Base-by-base conservation (phyloP, 2,888 invertebrate genomes). In the Drosophila aldrichi region DNA sequence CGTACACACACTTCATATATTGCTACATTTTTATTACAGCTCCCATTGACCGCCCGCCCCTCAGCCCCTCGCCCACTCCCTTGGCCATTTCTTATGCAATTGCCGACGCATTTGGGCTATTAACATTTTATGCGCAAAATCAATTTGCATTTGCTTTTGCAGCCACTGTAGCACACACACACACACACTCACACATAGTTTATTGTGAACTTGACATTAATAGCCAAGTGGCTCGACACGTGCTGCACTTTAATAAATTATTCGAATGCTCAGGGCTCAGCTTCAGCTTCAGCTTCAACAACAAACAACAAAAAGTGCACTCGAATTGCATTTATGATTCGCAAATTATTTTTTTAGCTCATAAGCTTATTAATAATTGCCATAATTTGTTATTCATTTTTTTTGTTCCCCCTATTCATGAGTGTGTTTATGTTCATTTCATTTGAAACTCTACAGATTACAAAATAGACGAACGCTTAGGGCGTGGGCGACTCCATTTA, bases 171-270 rank as follows among this genome's bases (percentile, higher is more conserved):
- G 18, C 41, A 38, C 9, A 38, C 16, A 40, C 41, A 9, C 38
- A 16, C 34, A 16, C 51, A 25, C 43, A 22, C 41, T 16, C 51
- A 18, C 43, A 36, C 41, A 25, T 9, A 34, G 34, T 34, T 49
- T 8, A 36, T 36, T 52, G 58, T 76, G 88, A 85, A 85, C 84
- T 85, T 85, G 84, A 88, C 84, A 88, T 75, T 79, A 88, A 85
- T 85, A 82, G 74, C 69, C 85, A 84, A 74, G 70, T 63, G 67
- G 59, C 55, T 59, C 58, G 58, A 66, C 86, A 79, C 84, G 81
- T 81, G 76, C 75, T 70, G 70, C 68, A 70, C 71, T 84, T 70
- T 63, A 79, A 81, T 83, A 72, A 62, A 59, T 51, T 36, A 65
- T 56, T 56, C 36, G 49, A 46, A 41, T 52, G 49, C 52, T 54